Percentiles rank a stretch among this genome's conserved stretches.
These are phyloP conservation scores for Orthosia gothica DNA, from an alignment of 2,888 invertebrate genomes.

Conservation along the genomic window DNA sequence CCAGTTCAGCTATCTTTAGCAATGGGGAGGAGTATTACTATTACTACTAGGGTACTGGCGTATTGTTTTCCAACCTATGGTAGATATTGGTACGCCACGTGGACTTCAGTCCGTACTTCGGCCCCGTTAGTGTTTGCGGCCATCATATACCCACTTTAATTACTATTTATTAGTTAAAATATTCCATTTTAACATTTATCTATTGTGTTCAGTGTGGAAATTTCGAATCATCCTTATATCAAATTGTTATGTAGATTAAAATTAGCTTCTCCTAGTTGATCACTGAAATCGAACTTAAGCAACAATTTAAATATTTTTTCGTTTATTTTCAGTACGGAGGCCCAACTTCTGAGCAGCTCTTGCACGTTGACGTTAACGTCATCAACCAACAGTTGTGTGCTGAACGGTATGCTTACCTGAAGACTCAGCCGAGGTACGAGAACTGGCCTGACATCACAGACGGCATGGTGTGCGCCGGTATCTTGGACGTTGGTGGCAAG, in stretches of 20 bases:
- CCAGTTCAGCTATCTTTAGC: too few relatives aligned
- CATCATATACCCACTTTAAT: too few relatives aligned
- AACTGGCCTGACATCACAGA: constrained; percentile 65
- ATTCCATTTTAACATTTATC: too few relatives aligned
- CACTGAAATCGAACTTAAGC: neutral
- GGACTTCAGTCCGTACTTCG: too few relatives aligned
- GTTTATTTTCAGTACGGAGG: constrained; percentile 35
- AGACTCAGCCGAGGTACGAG: constrained; percentile 43
- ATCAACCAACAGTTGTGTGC: constrained; percentile 74
- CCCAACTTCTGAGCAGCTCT: constrained; percentile 20
- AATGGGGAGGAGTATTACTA: too few relatives aligned
- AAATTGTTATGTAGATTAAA: neutral
- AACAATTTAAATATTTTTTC: neutral
- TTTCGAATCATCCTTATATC: neutral
- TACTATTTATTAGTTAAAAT: too few relatives aligned
- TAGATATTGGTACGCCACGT: too few relatives aligned
- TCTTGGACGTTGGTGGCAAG: constrained; percentile 71
- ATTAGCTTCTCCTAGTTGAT: neutral
- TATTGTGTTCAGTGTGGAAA: too few relatives aligned
- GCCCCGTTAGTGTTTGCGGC: too few relatives aligned
- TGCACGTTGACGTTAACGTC: constrained; percentile 67
- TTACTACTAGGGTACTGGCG: neutral
- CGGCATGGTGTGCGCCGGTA: constrained; percentile 79
- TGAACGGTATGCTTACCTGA: constrained; percentile 71
- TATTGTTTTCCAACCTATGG: neutral